Evolutionary conservation across 2,113 vertebrate genomes (phyloP).

Genomic region (Ptilorrhoa leucosticta): DNA sequence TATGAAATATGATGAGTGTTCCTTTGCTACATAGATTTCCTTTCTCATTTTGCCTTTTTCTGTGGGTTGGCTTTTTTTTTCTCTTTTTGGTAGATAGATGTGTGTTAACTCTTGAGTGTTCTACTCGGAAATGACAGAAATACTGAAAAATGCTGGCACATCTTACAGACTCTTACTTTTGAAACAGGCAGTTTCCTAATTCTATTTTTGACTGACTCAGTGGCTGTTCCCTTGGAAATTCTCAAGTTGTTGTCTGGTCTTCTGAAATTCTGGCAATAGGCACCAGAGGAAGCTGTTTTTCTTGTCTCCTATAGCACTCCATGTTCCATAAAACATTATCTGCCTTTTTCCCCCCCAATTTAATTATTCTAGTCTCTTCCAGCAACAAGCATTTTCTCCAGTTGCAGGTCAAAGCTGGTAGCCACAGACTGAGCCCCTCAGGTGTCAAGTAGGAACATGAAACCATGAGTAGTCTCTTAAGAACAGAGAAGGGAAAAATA

Average conservation of each 20-base stretch:
- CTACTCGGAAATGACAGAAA: background rate
- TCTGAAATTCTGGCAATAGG: constrained; percentile 33
- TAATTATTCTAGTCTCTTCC: background rate
- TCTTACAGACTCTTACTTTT: background rate
- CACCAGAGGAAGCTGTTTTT: constrained; percentile 36
- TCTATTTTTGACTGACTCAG: constrained; percentile 40
- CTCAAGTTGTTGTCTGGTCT: constrained; percentile 39
- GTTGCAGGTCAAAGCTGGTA: background rate
- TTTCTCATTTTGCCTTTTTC: background rate
- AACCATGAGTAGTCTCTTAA: background rate
- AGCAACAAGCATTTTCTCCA: background rate
- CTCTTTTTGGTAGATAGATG: background rate
- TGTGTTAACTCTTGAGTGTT: constrained; percentile 16
- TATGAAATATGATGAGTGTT: background rate
- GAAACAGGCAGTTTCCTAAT: constrained; percentile 8
- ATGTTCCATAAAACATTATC: background rate
- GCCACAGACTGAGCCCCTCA: background rate
- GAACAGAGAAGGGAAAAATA: background rate
- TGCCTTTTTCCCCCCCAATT: background rate
- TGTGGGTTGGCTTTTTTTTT: background rate
- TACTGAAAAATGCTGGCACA: background rate
- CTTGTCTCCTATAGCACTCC: background rate
- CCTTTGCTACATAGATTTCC: background rate
- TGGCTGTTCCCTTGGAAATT: constrained; percentile 57
- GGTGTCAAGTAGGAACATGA: background rate